phyloP scores from a whole-genome alignment of 2,797 vertebrate genomes.

The Tokudaia muenninki region DNA sequence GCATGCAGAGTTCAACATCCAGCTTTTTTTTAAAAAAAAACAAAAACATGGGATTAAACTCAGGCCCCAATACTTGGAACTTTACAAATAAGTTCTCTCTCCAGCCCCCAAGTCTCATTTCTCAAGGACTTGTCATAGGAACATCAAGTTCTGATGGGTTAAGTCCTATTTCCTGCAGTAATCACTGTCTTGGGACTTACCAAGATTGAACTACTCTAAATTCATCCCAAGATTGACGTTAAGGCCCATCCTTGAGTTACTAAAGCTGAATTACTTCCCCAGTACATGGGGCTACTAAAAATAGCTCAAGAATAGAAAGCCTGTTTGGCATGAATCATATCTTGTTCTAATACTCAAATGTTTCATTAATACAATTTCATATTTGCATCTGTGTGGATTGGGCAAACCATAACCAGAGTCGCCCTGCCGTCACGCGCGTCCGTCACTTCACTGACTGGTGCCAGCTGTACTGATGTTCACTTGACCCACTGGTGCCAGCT shows the following conservation, averaged over 20 bases:
- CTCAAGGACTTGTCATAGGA: conserved; percentile 7
- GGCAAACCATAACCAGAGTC: background rate
- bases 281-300: conserved; percentile 11
- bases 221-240: conserved; percentile 50
- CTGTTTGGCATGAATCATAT: background rate
- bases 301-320: conserved; percentile 6
- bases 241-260: background rate
- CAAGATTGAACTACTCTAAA: conserved; percentile 64
- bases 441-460: background rate
- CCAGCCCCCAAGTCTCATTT: conserved; percentile 36
- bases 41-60: too few species aligned
- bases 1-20: background rate
- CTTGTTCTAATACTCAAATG: background rate
- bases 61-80: background rate
- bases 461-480: background rate
- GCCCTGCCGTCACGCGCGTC: background rate
- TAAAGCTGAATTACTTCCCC: conserved; percentile 7
- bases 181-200: background rate
- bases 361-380: conserved; percentile 39
- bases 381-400: conserved; percentile 17
- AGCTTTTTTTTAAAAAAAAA: background rate
- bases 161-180: conserved; percentile 12
- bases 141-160: background rate
- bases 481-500: too few species aligned
- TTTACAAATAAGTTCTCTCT: background rate